phyloP scores from a whole-genome alignment of 2,113 vertebrate species.

The Sus scrofa region DNA sequence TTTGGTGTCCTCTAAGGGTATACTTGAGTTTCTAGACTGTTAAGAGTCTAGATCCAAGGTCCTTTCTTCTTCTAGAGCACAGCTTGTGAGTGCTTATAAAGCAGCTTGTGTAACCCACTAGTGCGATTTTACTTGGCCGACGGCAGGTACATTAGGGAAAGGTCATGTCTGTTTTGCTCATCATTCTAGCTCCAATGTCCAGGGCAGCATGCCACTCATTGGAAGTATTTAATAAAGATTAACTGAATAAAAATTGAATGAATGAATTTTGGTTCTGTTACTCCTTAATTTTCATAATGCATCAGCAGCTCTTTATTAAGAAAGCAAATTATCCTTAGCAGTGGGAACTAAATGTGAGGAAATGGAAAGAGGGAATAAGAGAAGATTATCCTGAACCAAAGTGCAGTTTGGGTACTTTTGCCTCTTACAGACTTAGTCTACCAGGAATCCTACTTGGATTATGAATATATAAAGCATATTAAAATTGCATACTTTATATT shows the following conservation, averaged over 20 bases:
- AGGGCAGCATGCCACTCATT: not conserved
- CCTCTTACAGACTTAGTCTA: slow-evolving; percentile 2
- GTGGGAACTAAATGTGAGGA: not conserved
- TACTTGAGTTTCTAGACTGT: not conserved
- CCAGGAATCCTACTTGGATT: slow-evolving; percentile 18
- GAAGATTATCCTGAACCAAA: slow-evolving; percentile 37
- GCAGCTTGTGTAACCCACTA: not conserved
- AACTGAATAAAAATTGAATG: not conserved
- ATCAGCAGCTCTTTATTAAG: slow-evolving; percentile 44
- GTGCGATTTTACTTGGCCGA: not conserved
- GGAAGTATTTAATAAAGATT: slow-evolving; percentile 22
- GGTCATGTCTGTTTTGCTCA: not conserved
- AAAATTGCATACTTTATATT: not conserved
- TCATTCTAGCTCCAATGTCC: not conserved
- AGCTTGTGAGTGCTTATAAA: too few species aligned
- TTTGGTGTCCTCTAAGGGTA: not conserved
- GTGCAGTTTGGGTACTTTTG: not conserved
- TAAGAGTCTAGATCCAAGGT: not conserved
- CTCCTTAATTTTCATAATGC: not conserved
- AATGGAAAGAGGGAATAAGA: not conserved
- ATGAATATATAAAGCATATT: not conserved
- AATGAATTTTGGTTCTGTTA: slow-evolving; percentile 2
- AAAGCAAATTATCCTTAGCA: slow-evolving; percentile 3
- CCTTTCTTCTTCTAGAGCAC: not conserved
- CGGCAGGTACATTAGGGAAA: not conserved